Evolutionary conservation across 2,797 vertebrate genomes (phyloP).

Genomic region (Aplochiton taeniatus): DNA sequence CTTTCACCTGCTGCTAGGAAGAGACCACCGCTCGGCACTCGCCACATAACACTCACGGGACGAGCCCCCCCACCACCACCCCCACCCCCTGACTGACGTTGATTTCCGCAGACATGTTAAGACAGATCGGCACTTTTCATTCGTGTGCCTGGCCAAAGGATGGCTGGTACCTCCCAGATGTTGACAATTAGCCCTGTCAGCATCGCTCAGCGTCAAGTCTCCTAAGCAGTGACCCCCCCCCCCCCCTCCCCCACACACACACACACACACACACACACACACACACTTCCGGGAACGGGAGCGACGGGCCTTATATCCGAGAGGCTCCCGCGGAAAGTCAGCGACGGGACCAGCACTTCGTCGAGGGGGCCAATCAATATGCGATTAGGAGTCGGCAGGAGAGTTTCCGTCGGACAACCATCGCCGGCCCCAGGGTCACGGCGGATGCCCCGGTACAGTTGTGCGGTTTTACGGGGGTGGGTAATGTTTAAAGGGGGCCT

Average conservation of each 20-base stretch:
- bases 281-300: slow-evolving; percentile 23
- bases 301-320: slow-evolving; percentile 35
- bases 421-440: slow-evolving; percentile 2
- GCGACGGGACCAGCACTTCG: slow-evolving; percentile 13
- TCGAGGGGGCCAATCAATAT: slow-evolving; percentile 23
- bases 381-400: background rate
- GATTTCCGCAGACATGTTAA: slow-evolving; percentile 72
- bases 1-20: slow-evolving; percentile 1
- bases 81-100: slow-evolving; percentile 49
- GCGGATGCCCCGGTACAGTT: background rate
- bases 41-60: slow-evolving; percentile 28
- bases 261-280: no score
- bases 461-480: background rate
- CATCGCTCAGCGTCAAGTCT: slow-evolving; percentile 62
- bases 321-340: slow-evolving; percentile 11
- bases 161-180: slow-evolving; percentile 66
- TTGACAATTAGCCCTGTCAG: slow-evolving; percentile 74
- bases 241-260: no score
- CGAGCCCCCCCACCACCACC: slow-evolving; percentile 11
- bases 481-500: no score
- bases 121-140: slow-evolving; percentile 58
- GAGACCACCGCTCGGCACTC: background rate
- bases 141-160: slow-evolving; percentile 38
- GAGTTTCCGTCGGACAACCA: slow-evolving; percentile 1
- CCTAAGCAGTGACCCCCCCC: slow-evolving; percentile 35